A percentile compares a stretch with the other conserved stretches of the same genome.
phyloP scores from a whole-genome alignment of 2,113 vertebrate genomes.

The Martes martes region DNA sequence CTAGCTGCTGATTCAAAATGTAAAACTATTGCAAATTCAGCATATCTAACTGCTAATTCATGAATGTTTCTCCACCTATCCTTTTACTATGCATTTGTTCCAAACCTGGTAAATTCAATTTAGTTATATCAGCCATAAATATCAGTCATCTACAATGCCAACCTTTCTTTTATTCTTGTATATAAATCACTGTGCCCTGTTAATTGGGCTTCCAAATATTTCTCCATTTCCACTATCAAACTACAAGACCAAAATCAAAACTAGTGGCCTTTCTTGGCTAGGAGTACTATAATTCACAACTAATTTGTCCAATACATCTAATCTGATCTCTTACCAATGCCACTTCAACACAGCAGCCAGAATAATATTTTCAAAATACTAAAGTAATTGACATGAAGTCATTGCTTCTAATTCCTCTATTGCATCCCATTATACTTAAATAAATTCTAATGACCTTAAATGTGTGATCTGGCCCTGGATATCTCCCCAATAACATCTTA shows the following conservation, averaged over 20 bases:
- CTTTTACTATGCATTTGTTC: neutral
- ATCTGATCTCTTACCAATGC: neutral
- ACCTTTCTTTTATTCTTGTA: neutral
- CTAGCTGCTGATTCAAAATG: neutral
- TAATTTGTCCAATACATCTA: neutral
- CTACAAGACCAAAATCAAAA: neutral
- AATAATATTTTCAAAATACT: slow-evolving; percentile 28
- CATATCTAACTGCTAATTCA: neutral
- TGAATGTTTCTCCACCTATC: neutral
- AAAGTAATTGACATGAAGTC: neutral
- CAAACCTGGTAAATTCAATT: neutral
- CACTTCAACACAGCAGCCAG: neutral
- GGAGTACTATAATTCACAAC: neutral
- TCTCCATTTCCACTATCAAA: neutral
- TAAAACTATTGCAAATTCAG: neutral
- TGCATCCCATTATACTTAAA: neutral
- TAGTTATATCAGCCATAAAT: neutral
- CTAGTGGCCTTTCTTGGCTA: neutral
- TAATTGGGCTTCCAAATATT: neutral
- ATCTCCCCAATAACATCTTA: neutral
- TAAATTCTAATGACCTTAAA: neutral
- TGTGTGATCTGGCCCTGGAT: neutral
- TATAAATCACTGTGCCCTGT: neutral
- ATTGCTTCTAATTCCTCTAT: neutral
- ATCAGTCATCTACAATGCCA: neutral